Conservation (phyloP, 2,888 invertebrate species). For the Cheilosia urbana region DNA sequence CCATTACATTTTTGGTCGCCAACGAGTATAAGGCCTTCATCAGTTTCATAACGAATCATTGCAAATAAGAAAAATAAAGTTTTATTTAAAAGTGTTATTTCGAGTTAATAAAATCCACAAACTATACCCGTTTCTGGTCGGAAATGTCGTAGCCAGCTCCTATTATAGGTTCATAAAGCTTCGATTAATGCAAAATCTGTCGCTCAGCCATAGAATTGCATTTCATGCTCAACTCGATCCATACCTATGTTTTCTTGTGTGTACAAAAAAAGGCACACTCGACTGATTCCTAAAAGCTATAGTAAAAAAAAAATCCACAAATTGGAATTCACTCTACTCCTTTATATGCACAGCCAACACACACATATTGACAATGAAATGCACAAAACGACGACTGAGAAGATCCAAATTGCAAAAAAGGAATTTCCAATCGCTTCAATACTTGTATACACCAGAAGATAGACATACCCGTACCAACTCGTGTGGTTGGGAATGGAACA, state of each 20-base stretch:
- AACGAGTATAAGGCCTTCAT: too few relatives aligned
- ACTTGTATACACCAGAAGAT: neutral
- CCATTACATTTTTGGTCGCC: too few relatives aligned
- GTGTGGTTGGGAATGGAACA: constrained; percentile 19
- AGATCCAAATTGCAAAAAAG: constrained; percentile 47
- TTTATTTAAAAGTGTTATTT: too few relatives aligned
- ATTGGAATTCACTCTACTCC: constrained; percentile 48
- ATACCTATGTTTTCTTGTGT: constrained; percentile 11
- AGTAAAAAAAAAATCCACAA: constrained; percentile 47
- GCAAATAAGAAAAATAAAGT: too few relatives aligned
- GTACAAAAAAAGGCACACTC: constrained; percentile 17
- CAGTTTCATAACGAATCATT: too few relatives aligned
- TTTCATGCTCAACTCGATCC: constrained; percentile 41
- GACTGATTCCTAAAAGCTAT: constrained; percentile 23
- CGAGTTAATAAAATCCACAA: too few relatives aligned
- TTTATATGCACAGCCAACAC: neutral
- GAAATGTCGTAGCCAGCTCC: neutral
- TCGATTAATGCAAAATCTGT: constrained; percentile 14
- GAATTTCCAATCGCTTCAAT: constrained; percentile 37
- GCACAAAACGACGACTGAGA: constrained; percentile 11
- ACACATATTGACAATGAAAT: constrained; percentile 1
- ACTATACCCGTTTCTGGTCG: too few relatives aligned
- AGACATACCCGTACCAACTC: neutral
- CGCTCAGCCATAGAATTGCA: constrained; percentile 22
- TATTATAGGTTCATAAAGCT: neutral